Base-by-base conservation (phyloP, 2,797 vertebrate genomes). In the Chaetodon trifasciatus region DNA sequence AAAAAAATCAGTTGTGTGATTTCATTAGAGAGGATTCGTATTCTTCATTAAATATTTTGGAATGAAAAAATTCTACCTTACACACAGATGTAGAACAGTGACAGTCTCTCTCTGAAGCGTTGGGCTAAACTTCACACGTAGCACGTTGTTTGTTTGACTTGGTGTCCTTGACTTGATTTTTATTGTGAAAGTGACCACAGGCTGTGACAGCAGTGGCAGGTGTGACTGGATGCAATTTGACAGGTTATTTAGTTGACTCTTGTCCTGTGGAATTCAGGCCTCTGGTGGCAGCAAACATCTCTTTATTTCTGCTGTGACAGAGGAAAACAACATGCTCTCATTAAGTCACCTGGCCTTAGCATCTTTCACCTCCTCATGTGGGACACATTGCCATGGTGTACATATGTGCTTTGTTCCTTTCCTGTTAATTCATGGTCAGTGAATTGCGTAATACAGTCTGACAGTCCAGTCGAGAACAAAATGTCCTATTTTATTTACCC, bases 271-370 rank as follows among this genome's bases (percentile, higher is more conserved):
- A 69, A 79, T 72, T 87, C 53, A 85, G 74, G 65, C 82, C 84
- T 79, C 67, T 87, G 83, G 53, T 85, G 85, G 82, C 74, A 76
- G 68, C 78, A 81, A 23, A 42, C 75, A 52, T 82, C 75, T 63
- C 78, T 81, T 73, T 17, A 39, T 28, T 73, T 76, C n/a, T 70
- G 62, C 78, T 61, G 77, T 78, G 76, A 79, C 77, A 74, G 72
- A 84, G 46, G 52, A 58, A 76, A 86, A 84, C 83, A 90, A 57
- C 70, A 44, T 74, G 80, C 75, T 90, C 90, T 79, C 73, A 86
- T 87, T 92, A 74, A 83, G 88, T 91, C 90, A 85, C 75, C 67
- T 81, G 78, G 32, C 37, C 63, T 91, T 12, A 90, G 64, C 53
- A 10, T 88, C 86, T 73, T 21, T 75, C 68, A 44, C 42, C 35